A percentile compares a stretch with the other conserved stretches of the same genome.
Conservation (phyloP, 2,888 invertebrate species). For the Epistrophe grossulariae region DNA sequence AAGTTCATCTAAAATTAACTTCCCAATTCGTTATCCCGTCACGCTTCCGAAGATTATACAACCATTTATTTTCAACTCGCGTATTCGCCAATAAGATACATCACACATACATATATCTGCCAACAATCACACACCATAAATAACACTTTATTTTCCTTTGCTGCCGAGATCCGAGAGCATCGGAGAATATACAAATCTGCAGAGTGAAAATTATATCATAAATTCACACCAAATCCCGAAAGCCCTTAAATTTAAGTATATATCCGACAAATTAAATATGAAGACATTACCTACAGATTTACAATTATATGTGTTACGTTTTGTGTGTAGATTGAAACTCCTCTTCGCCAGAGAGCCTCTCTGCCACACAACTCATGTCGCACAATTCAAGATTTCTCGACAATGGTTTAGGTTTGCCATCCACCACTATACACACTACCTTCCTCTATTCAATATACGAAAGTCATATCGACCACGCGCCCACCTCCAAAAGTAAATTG, state of each 20-base stretch:
- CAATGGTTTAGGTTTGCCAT: conserved; percentile 6
- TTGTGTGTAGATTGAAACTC: conserved; percentile 1
- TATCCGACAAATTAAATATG: conserved; percentile 79
- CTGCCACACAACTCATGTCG: conserved; percentile 14
- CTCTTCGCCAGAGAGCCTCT: conserved; percentile 23
- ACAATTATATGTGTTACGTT: conserved; percentile 28
- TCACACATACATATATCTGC: conserved; percentile 7
- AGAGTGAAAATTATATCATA: conserved; percentile 67
- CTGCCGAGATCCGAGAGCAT: background rate
- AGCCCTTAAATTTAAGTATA: conserved; percentile 61
- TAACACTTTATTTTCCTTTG: conserved; percentile 47
- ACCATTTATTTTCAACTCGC: conserved; percentile 6
- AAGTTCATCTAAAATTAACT: conserved; percentile 31
- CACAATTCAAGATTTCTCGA: conserved; percentile 46
- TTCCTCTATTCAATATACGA: background rate
- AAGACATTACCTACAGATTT: conserved; percentile 80
- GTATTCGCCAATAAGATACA: background rate
- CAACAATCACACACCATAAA: conserved; percentile 61
- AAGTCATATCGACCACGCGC: background rate
- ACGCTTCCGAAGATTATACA: conserved; percentile 64
- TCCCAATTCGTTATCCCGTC: conserved; percentile 35
- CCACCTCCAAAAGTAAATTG: conserved; percentile 53
- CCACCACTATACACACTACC: background rate
- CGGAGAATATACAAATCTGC: conserved; percentile 12
- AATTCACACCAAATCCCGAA: conserved; percentile 66